Evolutionary conservation across 2,113 vertebrate genomes (phyloP).

Genomic region (Loxodonta africana): DNA sequence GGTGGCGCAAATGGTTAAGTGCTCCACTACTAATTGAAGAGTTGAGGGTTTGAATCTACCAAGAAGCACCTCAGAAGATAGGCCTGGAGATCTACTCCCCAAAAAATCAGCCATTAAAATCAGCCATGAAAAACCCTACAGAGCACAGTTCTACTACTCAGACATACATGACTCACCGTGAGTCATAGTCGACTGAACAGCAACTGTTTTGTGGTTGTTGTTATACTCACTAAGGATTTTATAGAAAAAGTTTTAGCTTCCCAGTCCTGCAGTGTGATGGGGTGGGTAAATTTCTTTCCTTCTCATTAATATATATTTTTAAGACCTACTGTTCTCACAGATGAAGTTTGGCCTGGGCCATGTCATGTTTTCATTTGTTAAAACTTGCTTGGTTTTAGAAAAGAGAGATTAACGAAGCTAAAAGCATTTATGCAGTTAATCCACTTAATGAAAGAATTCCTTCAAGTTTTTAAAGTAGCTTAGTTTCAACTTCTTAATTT

Average conservation of each 20-base stretch:
- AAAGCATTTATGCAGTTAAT: slow-evolving; percentile 66
- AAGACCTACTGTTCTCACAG: background rate
- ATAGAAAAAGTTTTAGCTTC: slow-evolving; percentile 20
- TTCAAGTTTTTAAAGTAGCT: slow-evolving; percentile 55
- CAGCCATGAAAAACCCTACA: background rate
- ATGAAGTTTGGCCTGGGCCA: background rate
- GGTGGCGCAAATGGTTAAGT: background rate
- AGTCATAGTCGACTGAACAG: background rate
- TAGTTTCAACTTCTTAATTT: slow-evolving; percentile 73
- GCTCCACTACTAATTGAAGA: background rate
- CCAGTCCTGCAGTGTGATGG: background rate
- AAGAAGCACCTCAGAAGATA: background rate
- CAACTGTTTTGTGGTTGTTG: background rate
- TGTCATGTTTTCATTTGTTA: slow-evolving; percentile 58
- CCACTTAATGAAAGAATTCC: slow-evolving; percentile 59
- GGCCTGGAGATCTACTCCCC: background rate
- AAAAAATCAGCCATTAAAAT: background rate
- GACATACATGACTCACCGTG: background rate
- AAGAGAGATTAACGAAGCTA: slow-evolving; percentile 49
- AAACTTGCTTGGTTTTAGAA: slow-evolving; percentile 55
- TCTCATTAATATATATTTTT: background rate
- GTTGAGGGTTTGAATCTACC: background rate
- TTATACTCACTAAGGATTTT: background rate
- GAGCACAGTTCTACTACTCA: background rate
- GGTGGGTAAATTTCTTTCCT: background rate